Conservation (phyloP, 2,888 invertebrate species). For the Bursaphelenchus okinawaensis region DNA sequence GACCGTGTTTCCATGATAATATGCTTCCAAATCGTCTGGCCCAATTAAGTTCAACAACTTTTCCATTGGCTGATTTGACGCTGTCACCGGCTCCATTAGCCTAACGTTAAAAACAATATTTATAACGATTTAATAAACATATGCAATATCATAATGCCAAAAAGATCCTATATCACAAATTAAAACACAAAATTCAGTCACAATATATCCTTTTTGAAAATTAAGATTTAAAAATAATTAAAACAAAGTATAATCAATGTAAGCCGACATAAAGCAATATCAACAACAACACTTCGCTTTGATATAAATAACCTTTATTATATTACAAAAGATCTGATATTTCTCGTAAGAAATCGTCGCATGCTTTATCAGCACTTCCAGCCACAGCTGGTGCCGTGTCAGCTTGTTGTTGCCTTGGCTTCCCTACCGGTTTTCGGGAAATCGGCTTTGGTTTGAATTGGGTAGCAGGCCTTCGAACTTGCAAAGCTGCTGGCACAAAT, state of each 20-base stretch:
- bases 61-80: too few relatives aligned
- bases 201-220: too few relatives aligned
- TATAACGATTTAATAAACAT: too few relatives aligned
- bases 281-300: too few relatives aligned
- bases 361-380: slow-evolving; percentile 84
- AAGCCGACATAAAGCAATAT: too few relatives aligned
- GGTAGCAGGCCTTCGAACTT: slow-evolving; percentile 17
- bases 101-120: too few relatives aligned
- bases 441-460: background rate
- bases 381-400: slow-evolving; percentile 29
- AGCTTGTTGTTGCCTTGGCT: slow-evolving; percentile 11
- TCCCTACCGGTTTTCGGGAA: background rate
- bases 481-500: slow-evolving; percentile 29
- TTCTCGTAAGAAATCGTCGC: slow-evolving; percentile 96
- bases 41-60: background rate
- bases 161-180: too few relatives aligned
- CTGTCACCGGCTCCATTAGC: too few relatives aligned
- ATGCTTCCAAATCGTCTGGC: background rate
- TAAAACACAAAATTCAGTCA: too few relatives aligned
- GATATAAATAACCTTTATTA: slow-evolving; percentile 13
- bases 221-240: too few relatives aligned
- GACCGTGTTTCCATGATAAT: background rate
- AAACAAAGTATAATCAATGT: too few relatives aligned
- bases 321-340: slow-evolving; percentile 83
- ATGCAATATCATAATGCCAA: too few relatives aligned